Evolutionary conservation across 2,888 invertebrate genomes (phyloP).

Genomic region (Orgyia antiqua): DNA sequence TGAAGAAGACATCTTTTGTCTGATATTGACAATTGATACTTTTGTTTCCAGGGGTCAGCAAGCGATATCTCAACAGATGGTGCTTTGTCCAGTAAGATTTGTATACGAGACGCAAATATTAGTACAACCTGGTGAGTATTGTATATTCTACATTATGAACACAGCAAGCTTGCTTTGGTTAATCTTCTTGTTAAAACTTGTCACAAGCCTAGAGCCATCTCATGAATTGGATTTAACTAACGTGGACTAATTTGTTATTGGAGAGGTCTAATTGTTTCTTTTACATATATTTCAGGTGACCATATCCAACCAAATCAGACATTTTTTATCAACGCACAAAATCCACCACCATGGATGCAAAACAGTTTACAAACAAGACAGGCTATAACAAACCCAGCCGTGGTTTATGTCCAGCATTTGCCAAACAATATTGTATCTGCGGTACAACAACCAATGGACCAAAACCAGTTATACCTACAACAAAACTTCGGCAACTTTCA

Average conservation of each 20-base stretch:
- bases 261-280: too few relatives aligned
- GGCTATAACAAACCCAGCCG: conserved; percentile 40
- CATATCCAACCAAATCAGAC: conserved; percentile 58
- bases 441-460: conserved; percentile 51
- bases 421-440: conserved; percentile 48
- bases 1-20: too few relatives aligned
- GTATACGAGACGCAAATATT: conserved; percentile 64
- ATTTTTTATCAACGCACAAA: conserved; percentile 58
- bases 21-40: too few relatives aligned
- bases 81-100: conserved; percentile 58
- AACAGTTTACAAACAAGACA: conserved; percentile 30
- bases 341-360: conserved; percentile 67
- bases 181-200: too few relatives aligned
- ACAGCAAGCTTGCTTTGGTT: too few relatives aligned
- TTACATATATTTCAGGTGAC: conserved; percentile 48
- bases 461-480: conserved; percentile 53
- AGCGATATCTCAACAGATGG: conserved; percentile 46
- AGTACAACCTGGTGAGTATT: conserved; percentile 51
- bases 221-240: too few relatives aligned
- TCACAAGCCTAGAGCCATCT: neutral
- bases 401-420: conserved; percentile 60
- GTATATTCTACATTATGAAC: too few relatives aligned
- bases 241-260: too few relatives aligned
- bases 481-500: conserved; percentile 52
- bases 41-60: conserved; percentile 35